Conservation (phyloP, 2,888 invertebrate species). For the Abrostola triplasia region DNA sequence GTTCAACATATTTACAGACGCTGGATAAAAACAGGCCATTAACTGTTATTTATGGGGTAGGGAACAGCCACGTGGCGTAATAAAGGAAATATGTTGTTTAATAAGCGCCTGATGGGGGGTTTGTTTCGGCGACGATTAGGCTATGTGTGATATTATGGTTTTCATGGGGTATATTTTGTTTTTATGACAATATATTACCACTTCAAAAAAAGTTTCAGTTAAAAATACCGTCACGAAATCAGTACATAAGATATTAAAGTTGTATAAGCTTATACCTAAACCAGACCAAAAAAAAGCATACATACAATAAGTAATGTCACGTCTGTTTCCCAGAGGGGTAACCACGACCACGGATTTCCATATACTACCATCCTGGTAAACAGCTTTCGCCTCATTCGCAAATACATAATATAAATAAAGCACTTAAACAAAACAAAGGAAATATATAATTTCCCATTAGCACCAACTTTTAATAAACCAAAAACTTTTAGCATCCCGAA, state of each 20-base stretch:
- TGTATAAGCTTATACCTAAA: too few species aligned
- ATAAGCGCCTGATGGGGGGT: constrained; percentile 18
- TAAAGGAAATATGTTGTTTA: constrained; percentile 47
- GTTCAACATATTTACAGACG: constrained; percentile 44
- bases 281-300: too few species aligned
- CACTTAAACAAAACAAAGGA: too few species aligned
- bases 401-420: too few species aligned
- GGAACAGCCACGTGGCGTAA: constrained; percentile 27
- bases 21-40: constrained; percentile 51
- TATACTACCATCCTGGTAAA: too few species aligned
- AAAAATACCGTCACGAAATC: too few species aligned
- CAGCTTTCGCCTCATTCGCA: too few species aligned
- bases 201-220: too few species aligned
- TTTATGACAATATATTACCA: background rate
- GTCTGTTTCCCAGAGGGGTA: too few species aligned
- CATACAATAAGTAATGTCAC: too few species aligned
- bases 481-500: background rate
- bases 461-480: background rate
- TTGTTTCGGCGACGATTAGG: constrained; percentile 1
- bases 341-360: too few species aligned
- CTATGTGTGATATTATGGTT: background rate
- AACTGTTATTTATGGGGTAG: constrained; percentile 51
- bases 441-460: background rate
- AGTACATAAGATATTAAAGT: too few species aligned
- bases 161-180: background rate